Percentiles rank a stretch among this genome's conserved stretches.
phyloP scores from a whole-genome alignment of 2,888 invertebrate genomes.

The Unio delphinus region DNA sequence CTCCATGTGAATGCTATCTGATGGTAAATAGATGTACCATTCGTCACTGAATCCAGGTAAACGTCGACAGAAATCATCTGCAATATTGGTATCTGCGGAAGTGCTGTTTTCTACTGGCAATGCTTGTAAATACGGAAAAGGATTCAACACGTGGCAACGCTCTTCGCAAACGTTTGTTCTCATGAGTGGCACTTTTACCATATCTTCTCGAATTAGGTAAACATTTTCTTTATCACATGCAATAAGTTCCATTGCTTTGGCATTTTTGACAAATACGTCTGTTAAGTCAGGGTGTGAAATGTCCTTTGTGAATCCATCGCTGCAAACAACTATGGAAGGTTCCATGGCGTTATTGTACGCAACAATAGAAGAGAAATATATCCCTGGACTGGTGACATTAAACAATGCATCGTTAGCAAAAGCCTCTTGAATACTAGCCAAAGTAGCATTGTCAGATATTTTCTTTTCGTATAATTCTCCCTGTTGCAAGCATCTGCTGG shows the following conservation, averaged over 20 bases:
- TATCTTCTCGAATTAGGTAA: slow-evolving; percentile 23
- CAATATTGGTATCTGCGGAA: slow-evolving; percentile 9
- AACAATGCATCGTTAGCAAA: slow-evolving; percentile 11
- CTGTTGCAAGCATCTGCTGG: slow-evolving; percentile 22
- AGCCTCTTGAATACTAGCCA: slow-evolving; percentile 3
- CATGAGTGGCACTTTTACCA: slow-evolving; percentile 15
- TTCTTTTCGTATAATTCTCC: slow-evolving; percentile 5
- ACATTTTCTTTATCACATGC: slow-evolving; percentile 18
- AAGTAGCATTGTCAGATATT: neutral
- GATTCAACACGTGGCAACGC: slow-evolving; percentile 5
- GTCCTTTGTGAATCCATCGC: slow-evolving; percentile 50
- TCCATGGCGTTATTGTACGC: slow-evolving; percentile 51
- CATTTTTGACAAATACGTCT: slow-evolving; percentile 26
- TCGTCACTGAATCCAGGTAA: slow-evolving; percentile 6
- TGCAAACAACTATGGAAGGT: slow-evolving; percentile 47
- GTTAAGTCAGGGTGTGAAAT: slow-evolving; percentile 24
- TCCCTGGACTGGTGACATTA: slow-evolving; percentile 15
- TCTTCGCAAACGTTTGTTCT: slow-evolving; percentile 8
- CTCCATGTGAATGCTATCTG: slow-evolving; percentile 25
- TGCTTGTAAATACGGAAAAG: neutral
- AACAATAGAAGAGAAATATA: slow-evolving; percentile 24
- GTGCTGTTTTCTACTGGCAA: slow-evolving; percentile 3
- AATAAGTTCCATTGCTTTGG: slow-evolving; percentile 18
- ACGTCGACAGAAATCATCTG: slow-evolving; percentile 9
- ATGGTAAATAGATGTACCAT: slow-evolving; percentile 27